A percentile compares a stretch with the other conserved stretches of the same genome.
phyloP scores from a whole-genome alignment of 2,888 invertebrate genomes.

The Leptopilina syphax region DNA sequence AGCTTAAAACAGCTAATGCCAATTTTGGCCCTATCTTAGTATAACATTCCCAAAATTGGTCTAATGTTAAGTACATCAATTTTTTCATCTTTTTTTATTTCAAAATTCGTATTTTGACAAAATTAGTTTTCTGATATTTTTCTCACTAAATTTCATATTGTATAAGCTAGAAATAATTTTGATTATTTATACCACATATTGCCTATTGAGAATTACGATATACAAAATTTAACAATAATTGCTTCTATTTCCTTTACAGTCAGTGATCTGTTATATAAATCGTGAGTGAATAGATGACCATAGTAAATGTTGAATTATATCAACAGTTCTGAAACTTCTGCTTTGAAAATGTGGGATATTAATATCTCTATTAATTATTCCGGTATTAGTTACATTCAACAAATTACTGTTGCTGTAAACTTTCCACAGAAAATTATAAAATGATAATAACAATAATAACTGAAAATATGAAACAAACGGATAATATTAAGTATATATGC shows the following conservation, averaged over 20 bases:
- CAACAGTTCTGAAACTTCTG: constrained; percentile 2
- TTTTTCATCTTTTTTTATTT: too few relatives aligned
- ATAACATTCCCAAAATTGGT: too few relatives aligned
- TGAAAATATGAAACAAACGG: too few relatives aligned
- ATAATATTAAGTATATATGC: too few relatives aligned
- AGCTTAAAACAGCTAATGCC: too few relatives aligned
- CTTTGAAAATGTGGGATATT: constrained; percentile 20
- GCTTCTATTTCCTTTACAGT: background rate
- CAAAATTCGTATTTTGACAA: too few relatives aligned
- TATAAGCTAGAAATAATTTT: too few relatives aligned
- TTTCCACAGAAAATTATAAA: background rate
- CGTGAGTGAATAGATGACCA: constrained; percentile 4
- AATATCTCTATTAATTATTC: constrained; percentile 26
- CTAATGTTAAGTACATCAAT: too few relatives aligned
- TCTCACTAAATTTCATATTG: too few relatives aligned
- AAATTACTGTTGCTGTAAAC: background rate
- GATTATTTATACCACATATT: background rate
- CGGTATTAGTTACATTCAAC: constrained; percentile 30
- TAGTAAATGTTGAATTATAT: constrained; percentile 20
- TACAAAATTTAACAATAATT: background rate
- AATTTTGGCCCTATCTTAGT: too few relatives aligned
- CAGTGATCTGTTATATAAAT: constrained; percentile 4
- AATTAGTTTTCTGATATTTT: too few relatives aligned
- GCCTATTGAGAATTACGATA: background rate
- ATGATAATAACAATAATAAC: too few relatives aligned